Conservation (phyloP, 2,888 invertebrate genomes). For the Timema podura region DNA sequence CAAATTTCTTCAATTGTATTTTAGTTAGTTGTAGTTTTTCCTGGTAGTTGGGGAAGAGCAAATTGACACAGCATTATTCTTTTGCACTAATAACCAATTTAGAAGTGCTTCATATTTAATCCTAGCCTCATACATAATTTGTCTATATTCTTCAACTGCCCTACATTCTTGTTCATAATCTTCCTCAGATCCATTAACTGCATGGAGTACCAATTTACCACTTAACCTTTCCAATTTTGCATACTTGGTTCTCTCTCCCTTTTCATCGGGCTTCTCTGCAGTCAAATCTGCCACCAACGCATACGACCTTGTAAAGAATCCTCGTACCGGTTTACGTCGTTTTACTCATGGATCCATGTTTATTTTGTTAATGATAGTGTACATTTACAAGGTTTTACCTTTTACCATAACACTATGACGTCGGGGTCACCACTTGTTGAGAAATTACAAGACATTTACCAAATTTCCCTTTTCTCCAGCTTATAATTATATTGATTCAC, state of each 20-base stretch:
- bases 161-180: neutral
- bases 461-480: too few species aligned
- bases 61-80: neutral
- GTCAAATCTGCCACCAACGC: neutral
- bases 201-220: too few species aligned
- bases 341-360: neutral
- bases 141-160: neutral
- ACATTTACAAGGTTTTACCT: too few species aligned
- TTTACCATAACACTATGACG: too few species aligned
- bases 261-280: neutral
- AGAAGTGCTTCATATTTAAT: neutral
- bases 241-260: neutral
- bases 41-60: neutral
- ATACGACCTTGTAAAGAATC: neutral
- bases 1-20: conserved; percentile 3
- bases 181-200: neutral
- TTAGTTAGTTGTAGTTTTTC: neutral
- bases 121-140: neutral
- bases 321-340: neutral
- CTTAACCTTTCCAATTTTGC: neutral
- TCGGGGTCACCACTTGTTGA: too few species aligned
- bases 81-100: neutral
- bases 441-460: too few species aligned
- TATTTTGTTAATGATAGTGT: neutral
- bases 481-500: too few species aligned